These are phyloP conservation scores for Cyprinus carpio DNA, from an alignment of 2,113 vertebrate species.

Conservation along the genomic window DNA sequence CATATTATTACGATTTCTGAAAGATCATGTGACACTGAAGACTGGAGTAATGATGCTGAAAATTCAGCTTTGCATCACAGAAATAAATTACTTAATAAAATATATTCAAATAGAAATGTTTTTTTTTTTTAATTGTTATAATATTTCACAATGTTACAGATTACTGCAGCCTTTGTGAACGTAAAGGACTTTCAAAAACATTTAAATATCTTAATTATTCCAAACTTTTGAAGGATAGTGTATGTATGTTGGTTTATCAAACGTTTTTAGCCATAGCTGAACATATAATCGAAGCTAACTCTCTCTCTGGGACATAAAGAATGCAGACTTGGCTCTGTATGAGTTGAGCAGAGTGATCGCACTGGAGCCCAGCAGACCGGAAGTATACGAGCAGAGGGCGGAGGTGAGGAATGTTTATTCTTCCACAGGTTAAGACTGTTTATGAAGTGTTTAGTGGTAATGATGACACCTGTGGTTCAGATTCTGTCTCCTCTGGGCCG, in stretches of 20 bases:
- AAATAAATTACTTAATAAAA: too few relatives aligned
- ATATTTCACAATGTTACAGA: too few relatives aligned
- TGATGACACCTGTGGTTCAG: slow-evolving; percentile 63
- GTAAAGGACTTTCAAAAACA: neutral
- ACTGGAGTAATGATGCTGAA: too few relatives aligned
- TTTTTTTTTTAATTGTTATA: too few relatives aligned
- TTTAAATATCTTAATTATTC: neutral
- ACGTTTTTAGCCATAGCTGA: neutral
- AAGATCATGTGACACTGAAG: too few relatives aligned
- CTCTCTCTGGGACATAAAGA: slow-evolving; percentile 84
- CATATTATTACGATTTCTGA: too few relatives aligned
- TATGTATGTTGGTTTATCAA: neutral
- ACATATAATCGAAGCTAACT: neutral
- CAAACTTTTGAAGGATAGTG: neutral
- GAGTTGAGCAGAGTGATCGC: slow-evolving; percentile 92
- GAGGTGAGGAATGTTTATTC: slow-evolving; percentile 77
- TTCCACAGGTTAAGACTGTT: neutral
- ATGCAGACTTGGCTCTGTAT: slow-evolving; percentile 92
- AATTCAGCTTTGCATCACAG: too few relatives aligned
- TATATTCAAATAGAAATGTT: too few relatives aligned
- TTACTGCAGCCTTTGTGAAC: neutral
- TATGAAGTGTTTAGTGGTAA: slow-evolving; percentile 16
- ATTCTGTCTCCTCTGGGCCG: slow-evolving; percentile 94
- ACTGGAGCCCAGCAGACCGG: slow-evolving; percentile 88
- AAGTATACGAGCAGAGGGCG: slow-evolving; percentile 95